These are phyloP conservation scores for Brachypterus glaber DNA, from an alignment of 2,888 invertebrate genomes.

Conservation along the genomic window DNA sequence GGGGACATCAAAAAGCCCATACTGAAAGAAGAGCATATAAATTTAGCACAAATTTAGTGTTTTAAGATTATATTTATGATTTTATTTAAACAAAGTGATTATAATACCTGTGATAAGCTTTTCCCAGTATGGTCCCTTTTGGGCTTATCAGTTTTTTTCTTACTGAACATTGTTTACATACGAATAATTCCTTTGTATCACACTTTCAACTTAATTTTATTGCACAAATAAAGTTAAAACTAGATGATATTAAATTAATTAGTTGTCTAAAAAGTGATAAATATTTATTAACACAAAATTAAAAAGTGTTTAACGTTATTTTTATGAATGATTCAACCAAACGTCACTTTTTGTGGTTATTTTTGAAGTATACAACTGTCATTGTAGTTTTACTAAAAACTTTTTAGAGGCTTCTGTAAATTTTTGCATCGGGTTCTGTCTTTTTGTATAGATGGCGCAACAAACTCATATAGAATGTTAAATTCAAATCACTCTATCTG, in stretches of 20 bases:
- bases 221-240: too few species aligned
- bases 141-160: constrained; percentile 23
- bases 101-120: constrained; percentile 28
- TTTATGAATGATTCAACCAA: neutral
- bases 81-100: constrained; percentile 2
- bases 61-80: neutral
- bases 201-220: too few species aligned
- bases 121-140: constrained; percentile 27
- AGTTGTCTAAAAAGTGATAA: too few species aligned
- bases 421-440: too few species aligned
- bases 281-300: neutral
- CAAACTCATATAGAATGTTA: too few species aligned
- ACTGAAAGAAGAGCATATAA: constrained; percentile 42
- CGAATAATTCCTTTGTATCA: too few species aligned
- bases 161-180: constrained; percentile 15
- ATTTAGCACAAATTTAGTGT: constrained; percentile 2
- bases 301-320: neutral
- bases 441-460: too few species aligned
- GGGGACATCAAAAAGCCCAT: constrained; percentile 67
- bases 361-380: too few species aligned
- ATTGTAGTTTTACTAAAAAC: too few species aligned
- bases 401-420: too few species aligned
- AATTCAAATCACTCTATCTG: too few species aligned
- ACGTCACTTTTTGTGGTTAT: neutral
- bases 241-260: too few species aligned